phyloP scores from a whole-genome alignment of 1,140 invertebrate genomes.

The Thrips palmi region DNA sequence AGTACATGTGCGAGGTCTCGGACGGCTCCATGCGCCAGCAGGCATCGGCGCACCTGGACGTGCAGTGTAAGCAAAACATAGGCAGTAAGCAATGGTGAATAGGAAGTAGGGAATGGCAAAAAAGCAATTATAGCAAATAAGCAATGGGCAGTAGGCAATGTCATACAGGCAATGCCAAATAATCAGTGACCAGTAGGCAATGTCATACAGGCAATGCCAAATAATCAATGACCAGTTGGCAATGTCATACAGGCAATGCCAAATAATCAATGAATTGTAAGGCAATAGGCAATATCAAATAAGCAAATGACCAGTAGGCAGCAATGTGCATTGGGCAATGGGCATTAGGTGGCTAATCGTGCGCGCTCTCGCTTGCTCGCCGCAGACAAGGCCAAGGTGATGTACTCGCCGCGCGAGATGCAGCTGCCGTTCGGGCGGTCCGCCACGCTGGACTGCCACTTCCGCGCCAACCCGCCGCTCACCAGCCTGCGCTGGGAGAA shows the following conservation, averaged over 20 bases:
- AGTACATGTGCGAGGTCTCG: conserved; percentile 72
- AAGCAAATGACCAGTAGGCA: neutral
- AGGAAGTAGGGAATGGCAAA: no score
- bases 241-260: no score
- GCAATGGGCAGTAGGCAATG: no score
- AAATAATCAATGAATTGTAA: neutral
- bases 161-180: no score
- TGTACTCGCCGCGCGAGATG: conserved; percentile 71
- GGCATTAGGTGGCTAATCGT: no score
- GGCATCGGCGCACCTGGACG: conserved; percentile 77
- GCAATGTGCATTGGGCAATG: neutral
- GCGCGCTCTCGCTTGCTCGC: no score
- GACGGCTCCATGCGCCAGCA: conserved; percentile 60
- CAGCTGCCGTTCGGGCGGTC: conserved; percentile 75
- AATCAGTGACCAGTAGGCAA: no score
- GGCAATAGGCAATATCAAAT: neutral
- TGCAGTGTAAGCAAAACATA: conserved; percentile 86
- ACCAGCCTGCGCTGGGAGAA: conserved; percentile 89
- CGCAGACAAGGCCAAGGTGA: conserved; percentile 79
- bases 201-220: no score
- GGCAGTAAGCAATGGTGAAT: no score
- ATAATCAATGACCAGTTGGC: no score
- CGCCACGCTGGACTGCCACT: conserved; percentile 82
- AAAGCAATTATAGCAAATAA: no score
- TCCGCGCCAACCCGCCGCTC: conserved; percentile 79